Conservation (phyloP, 1,140 invertebrate species). For the Metopolophium dirhodum region DNA sequence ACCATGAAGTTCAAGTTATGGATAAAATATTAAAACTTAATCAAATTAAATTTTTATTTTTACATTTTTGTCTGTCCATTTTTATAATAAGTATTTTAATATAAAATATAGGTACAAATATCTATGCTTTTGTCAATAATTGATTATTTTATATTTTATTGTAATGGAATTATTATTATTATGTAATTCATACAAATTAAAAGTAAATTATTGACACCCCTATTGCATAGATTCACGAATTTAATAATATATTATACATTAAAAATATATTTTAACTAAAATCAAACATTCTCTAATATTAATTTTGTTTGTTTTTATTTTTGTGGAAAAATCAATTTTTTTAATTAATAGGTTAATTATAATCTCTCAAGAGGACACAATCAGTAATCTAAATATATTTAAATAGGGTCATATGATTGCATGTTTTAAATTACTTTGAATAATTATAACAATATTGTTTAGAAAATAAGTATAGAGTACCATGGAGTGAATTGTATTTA, state of each 20-base stretch:
- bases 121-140: not conserved
- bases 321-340: not conserved
- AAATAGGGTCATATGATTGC: not conserved
- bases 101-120: not conserved
- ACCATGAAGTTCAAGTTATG: not conserved
- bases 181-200: slow-evolving; percentile 8
- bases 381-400: not conserved
- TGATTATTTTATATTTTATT: not conserved
- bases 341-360: not conserved
- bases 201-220: not conserved
- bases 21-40: not conserved
- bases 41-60: not conserved
- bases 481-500: not conserved
- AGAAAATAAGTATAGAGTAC: not conserved
- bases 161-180: not conserved
- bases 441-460: not conserved
- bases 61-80: not conserved
- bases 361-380: slow-evolving; percentile 16
- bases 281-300: slow-evolving; percentile 26
- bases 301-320: not conserved
- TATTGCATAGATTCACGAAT: slow-evolving; percentile 17
- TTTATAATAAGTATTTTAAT: slow-evolving; percentile 29
- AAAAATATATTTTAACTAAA: slow-evolving; percentile 23
- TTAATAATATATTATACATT: slow-evolving; percentile 18
- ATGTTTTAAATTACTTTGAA: not conserved